Base-by-base conservation (phyloP, 1,140 invertebrate species). In the Temnothorax longispinosus region DNA sequence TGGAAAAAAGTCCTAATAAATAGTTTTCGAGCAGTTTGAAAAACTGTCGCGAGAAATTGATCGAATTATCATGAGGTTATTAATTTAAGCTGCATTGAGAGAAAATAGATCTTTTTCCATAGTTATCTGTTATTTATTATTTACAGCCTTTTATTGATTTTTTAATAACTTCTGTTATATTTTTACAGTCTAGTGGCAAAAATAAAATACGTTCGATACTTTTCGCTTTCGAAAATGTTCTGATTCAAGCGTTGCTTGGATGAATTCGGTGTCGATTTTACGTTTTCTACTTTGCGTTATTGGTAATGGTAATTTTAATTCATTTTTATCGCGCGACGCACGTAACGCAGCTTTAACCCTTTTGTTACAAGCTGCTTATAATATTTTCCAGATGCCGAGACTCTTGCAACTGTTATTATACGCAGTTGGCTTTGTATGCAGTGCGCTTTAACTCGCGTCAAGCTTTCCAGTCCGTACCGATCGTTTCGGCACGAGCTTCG, bases 371-470 rank as follows among this genome's bases (percentile, higher is more conserved):
- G 18, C 21, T 13, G 41, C 54, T 74, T 60, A 50, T 60, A 60
- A 74, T 80, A 80, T 38, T 71, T 71, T n/a, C 21, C 64, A 47
- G 65, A 21, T 71, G 6, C 15, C 65, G 64, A 15, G 27, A 56
- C 65, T 54, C 62, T 32, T 60, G 52, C 41, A 47, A 47, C 41
- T 35, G n/a, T 67, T 67, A 27, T 67, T 65, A 38, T 8, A 11
- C 8, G 32, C 15, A 15, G 67, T 44, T 56, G 21, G 67, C 10
- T 72, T 81, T 74, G 41, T 35, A 44, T 27, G 38, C 47, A 8
- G 3, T 69, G 65, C 78, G 56, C 80, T 82, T 74, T 44, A 74
- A 82, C 67, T 41, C 18, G 13, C 27, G 27, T 82, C 35, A 21
- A 56, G 54, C 69, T 82, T 82, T 82, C 52, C 38, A 58, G 52